A percentile compares a stretch with the other conserved stretches of the same genome.
phyloP scores from a whole-genome alignment of 1,140 invertebrate species.

The Pogonus chalceus region DNA sequence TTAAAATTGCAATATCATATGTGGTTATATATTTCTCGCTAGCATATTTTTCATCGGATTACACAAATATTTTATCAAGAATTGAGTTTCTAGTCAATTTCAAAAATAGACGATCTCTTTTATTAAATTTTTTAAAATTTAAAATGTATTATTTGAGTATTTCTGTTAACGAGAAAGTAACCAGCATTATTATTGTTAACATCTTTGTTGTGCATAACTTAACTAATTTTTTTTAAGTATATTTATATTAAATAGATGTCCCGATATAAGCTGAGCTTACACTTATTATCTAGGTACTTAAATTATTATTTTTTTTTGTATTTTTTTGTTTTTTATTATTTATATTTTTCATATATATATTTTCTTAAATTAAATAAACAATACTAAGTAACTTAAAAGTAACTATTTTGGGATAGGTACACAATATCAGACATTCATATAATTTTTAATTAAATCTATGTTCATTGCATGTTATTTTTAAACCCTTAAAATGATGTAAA shows the following conservation, averaged over 20 bases:
- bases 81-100: slow-evolving; percentile 6
- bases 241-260: slow-evolving; percentile 7
- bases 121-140: too few relatives aligned
- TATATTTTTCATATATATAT: too few relatives aligned
- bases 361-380: slow-evolving; percentile 8
- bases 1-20: slow-evolving; percentile 9
- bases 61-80: slow-evolving; percentile 1
- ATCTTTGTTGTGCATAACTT: slow-evolving; percentile 6
- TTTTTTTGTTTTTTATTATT: slow-evolving; percentile 1
- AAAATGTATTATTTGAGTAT: neutral
- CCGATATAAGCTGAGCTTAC: slow-evolving; percentile 4
- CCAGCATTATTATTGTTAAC: slow-evolving; percentile 3
- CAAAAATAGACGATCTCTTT: slow-evolving; percentile 5
- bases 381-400: slow-evolving; percentile 6
- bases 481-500: neutral
- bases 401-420: slow-evolving; percentile 5
- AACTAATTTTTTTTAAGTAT: neutral
- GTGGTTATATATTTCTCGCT: neutral
- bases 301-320: slow-evolving; percentile 4
- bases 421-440: slow-evolving; percentile 5
- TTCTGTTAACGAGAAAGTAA: neutral
- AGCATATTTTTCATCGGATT: neutral
- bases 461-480: slow-evolving; percentile 2
- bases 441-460: neutral
- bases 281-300: neutral